Conservation (phyloP, 2,113 vertebrate genomes). For the Embiotoca jacksoni region DNA sequence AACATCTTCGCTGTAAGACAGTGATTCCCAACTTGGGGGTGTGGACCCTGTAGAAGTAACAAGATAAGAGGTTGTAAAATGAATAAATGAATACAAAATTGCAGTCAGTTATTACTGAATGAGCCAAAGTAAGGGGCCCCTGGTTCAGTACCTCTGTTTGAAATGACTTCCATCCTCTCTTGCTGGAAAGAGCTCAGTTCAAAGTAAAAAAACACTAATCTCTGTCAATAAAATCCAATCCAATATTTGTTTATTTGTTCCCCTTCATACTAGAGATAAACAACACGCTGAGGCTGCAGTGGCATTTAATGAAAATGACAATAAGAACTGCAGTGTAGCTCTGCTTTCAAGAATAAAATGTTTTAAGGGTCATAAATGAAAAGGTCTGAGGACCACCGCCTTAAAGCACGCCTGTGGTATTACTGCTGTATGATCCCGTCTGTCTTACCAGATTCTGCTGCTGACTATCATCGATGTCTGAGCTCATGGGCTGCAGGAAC, state of each 20-base stretch:
- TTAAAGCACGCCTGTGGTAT: not conserved
- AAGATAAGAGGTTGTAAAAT: no score
- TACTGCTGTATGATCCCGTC: not conserved
- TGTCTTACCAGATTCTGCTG: constrained; percentile 91
- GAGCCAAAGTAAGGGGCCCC: no score
- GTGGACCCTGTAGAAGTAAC: no score
- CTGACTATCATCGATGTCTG: constrained; percentile 85
- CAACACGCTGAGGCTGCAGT: not conserved
- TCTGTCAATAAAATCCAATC: not conserved
- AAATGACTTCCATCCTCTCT: not conserved
- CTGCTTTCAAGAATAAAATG: no score
- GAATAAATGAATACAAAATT: no score
- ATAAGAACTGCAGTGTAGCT: no score
- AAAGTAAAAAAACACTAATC: not conserved
- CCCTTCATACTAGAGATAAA: not conserved
- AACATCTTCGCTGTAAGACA: not conserved
- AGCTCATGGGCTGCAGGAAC: constrained; percentile 86
- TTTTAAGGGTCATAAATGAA: no score
- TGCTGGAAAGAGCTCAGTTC: not conserved
- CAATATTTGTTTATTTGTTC: not conserved
- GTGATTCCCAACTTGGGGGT: not conserved
- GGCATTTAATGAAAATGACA: not conserved
- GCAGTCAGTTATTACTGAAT: no score
- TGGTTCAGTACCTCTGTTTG: not conserved
- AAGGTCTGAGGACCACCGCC: not conserved